These are phyloP conservation scores for Sicus ferrugineus DNA, from an alignment of 2,888 invertebrate genomes.

Conservation along the genomic window DNA sequence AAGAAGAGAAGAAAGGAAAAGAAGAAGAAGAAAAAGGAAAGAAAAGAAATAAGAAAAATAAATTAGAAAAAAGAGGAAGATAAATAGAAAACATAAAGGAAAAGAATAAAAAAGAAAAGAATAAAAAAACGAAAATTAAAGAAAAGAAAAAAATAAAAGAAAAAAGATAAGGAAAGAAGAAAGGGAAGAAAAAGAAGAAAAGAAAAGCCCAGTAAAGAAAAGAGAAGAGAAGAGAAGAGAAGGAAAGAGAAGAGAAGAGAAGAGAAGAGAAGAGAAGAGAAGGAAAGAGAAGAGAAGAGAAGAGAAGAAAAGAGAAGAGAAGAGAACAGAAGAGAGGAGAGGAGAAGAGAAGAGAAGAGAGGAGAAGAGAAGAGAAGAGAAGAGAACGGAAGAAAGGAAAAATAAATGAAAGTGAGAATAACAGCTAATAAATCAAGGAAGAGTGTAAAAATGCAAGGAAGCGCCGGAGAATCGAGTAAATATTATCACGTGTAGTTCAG, in stretches of 20 bases:
- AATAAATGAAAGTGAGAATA: background rate
- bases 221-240: too few relatives aligned
- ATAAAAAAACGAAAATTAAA: background rate
- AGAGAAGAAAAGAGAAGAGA: background rate
- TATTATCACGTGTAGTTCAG: background rate
- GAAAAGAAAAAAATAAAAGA: background rate
- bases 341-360: background rate
- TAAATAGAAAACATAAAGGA: background rate
- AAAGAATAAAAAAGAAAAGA: background rate
- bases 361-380: background rate
- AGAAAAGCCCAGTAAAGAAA: too few relatives aligned
- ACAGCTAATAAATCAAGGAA: background rate
- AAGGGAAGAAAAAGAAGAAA: too few relatives aligned
- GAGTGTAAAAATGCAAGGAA: background rate
- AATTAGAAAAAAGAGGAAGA: background rate
- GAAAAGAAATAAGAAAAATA: background rate
- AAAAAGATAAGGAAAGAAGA: background rate
- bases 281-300: too few relatives aligned
- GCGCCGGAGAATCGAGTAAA: background rate
- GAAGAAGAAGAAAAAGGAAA: background rate
- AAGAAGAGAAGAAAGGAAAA: background rate
- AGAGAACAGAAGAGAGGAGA: too few relatives aligned
- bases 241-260: too few relatives aligned
- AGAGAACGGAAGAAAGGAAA: background rate
- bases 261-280: too few relatives aligned